Evolutionary conservation across 2,113 vertebrate species (phyloP), one percentile per base, ranked within the genome.

Genomic region (Turdus rufiventris): DNA sequence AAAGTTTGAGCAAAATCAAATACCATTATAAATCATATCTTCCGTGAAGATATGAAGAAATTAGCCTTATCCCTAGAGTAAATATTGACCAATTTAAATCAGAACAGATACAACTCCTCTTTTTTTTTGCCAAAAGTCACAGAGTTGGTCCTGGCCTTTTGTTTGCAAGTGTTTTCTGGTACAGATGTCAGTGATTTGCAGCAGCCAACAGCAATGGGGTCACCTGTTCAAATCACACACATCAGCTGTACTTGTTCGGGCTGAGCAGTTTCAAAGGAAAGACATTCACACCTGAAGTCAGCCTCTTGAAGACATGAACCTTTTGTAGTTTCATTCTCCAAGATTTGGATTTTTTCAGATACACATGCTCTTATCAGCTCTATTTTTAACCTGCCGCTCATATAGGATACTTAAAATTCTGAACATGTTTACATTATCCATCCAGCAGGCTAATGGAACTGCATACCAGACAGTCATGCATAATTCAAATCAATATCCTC

Each of bases 401-500:
- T 96, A 96, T 85, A 97, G 89, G 96, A 96, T 96, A 98, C 96
- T 98, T 98, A 98, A 98, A 97, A 98, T 98, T 98, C 98, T 98
- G 98, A 98, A 96, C 98, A 98, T 98, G 98, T 98, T 98, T 98
- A 98, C 96, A 96, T 97, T 97, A 97, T 89, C 98, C 96, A 98
- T 96, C 97, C 96, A 98, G 98, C 97, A 97, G 97, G 96, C 97
- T 98, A 98, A 98, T 96, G 97, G 98, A 98, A 97, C 96, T 79
- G 95, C 96, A 96, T 97, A 97, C 97, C 97, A 98, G 98, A 98
- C 97, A 98, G 96, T 97, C 98, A 98, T 98, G 98, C 97, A 98
- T 98, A 98, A 98, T 98, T 98, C 98, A 98, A 98, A 96, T 97
- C 97, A 98, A 96, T 97, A 98, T 98, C 98, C 98, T 98, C 96